Base-by-base conservation (phyloP, 2,888 invertebrate genomes). In the Abrostola triplasia region DNA sequence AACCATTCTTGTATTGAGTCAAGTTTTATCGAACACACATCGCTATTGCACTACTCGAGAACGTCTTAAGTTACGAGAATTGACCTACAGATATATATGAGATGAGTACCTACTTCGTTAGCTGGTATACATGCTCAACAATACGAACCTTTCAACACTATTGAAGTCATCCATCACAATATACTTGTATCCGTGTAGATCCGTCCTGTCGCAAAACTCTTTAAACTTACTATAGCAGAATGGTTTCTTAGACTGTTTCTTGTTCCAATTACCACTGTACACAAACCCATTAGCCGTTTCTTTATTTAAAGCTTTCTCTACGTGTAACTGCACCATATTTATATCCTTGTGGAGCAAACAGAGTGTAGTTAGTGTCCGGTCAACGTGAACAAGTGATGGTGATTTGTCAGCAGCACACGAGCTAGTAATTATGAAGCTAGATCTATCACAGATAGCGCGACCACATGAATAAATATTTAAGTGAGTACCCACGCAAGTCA, bases 161-260 rank as follows among this genome's bases (percentile, higher is more conserved):
- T 93, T 95, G 36, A 96, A 94, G 47, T 95, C 95, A 41, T 94
- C 91, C 80, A 96, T 95, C 5, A 95, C 96, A 38, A 96, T 96
- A 77, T 96, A 96, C 80, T 96, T 96, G 77, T 96, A 97, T 0
- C 97, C 97, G 80, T 97, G 97, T 57, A 97, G 88, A 67, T 96
- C 96, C 0, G 97, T 97, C 36, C 96, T 95, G 57, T 95, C 92
- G 75, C 97, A 97, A 88, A 96, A 97, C 75, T 96, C 95, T 5
- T 86, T 86, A 24, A 92, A 90, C 70, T 88, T 93, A 0, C 50
- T 70, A 0, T 60, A 53, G 55, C 84, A 84, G 66, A 83, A 86
- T 2, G 71, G 70, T 66, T 71, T 83, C 38, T 74, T 84, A 0
- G 41, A 80, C 70, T 63, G 64, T 73, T 75, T 77, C 11, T 77